Evolutionary conservation across 2,888 invertebrate genomes (phyloP), one percentile per base, ranked within the genome.

Genomic region (Conops quadrifasciatus): DNA sequence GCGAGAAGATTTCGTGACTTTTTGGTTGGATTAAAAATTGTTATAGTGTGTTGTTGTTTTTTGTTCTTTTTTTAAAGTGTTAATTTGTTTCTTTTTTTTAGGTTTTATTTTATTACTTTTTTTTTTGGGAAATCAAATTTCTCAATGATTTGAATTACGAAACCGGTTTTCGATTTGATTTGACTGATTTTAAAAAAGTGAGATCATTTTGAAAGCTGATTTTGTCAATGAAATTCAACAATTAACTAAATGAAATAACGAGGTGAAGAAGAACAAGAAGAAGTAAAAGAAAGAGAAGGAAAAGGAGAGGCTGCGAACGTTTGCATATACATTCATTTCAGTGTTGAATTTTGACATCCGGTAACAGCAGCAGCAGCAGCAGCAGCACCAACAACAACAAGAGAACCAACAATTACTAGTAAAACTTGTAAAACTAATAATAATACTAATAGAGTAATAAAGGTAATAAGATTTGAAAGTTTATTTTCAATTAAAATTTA

Each of bases 121-220:
- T 2, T 49, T 47, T 58, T 58, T 58, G 58, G 26, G 36, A 36
- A 36, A 15, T 49, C n/a, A n/a, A n/a, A 49, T 47, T 43, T 68
- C 68, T 71, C 76, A 71, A 77, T 80, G 82, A 83, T 83, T 83
- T 83, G 82, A 81, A 80, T 81, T 74, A 85, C 86, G 82, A 86
- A 86, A 86, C 86, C 86, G 86, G 86, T 86, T 86, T 86, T 86
- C 86, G 85, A 86, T 86, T 86, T 86, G 86, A 82, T 86, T 86
- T 86, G 85, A 84, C 86, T 86, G 85, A 83, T 84, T 84, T 83
- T 79, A 80, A 82, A 81, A 84, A 83, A 86, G 86, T 86, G 86
- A 86, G 86, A 86, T 86, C 86, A 86, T 86, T 86, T 86, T 86
- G 86, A 86, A 86, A 86, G 86, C 86, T 86, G 86, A 86, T 86